A percentile compares a stretch with the other conserved stretches of the same genome.
Evolutionary conservation across 2,113 vertebrate species (phyloP).

Genomic region (Pimephales promelas): DNA sequence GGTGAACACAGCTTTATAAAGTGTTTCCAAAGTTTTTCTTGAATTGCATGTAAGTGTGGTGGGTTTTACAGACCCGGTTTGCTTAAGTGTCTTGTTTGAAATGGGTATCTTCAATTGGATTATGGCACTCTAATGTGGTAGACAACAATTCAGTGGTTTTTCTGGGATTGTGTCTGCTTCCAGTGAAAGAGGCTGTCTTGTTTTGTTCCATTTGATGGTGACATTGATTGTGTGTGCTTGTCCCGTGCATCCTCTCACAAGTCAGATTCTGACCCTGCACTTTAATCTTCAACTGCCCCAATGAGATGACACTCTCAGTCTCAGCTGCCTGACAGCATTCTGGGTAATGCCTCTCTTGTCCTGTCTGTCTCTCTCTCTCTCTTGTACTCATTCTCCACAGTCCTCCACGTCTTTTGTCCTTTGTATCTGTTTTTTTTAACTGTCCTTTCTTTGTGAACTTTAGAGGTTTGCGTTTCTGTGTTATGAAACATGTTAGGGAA

Average conservation of each 20-base stretch:
- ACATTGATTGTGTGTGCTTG: slow-evolving; percentile 58
- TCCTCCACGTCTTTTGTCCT: not conserved
- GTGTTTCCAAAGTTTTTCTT: not conserved
- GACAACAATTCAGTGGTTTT: not conserved
- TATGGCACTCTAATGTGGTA: slow-evolving; percentile 4
- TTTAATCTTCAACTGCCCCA: slow-evolving; percentile 44
- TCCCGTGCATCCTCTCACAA: slow-evolving; percentile 50
- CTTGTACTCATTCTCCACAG: not conserved
- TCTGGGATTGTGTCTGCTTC: slow-evolving; percentile 24
- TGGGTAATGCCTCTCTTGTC: not conserved
- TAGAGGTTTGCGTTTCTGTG: not conserved
- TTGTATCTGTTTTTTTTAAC: not conserved
- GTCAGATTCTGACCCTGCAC: slow-evolving; percentile 36
- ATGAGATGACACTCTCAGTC: slow-evolving; percentile 40
- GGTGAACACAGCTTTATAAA: not conserved
- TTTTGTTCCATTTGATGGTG: slow-evolving; percentile 48
- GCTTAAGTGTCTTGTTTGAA: not conserved
- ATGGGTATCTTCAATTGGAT: not conserved
- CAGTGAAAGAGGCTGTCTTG: slow-evolving; percentile 36
- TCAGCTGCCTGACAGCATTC: slow-evolving; percentile 38
- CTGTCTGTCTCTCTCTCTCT: not conserved
- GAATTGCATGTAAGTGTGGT: not conserved
- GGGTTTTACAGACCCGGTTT: not conserved
- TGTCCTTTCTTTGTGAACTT: not conserved
- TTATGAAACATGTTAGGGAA: not conserved